Conservation (phyloP, 2,888 invertebrate species). For the Acleris sparsana region DNA sequence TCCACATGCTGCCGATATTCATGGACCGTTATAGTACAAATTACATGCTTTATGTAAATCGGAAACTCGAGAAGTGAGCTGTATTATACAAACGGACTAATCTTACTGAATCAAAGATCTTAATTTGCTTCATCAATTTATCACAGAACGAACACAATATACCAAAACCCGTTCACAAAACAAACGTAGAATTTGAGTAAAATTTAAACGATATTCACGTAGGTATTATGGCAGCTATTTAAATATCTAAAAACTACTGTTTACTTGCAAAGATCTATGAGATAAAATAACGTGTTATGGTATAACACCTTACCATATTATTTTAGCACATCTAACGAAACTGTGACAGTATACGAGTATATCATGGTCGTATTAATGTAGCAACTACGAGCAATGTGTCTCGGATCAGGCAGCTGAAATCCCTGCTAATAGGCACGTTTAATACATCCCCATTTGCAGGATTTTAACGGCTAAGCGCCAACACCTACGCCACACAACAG, state of each 20-base stretch:
- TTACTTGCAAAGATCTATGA: no score
- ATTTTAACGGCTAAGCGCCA: not conserved
- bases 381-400: no score
- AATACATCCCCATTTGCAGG: not conserved
- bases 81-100: not conserved
- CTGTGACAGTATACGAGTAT: no score
- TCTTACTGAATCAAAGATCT: not conserved
- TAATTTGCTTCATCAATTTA: not conserved
- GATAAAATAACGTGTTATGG: no score
- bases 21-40: slow-evolving; percentile 15
- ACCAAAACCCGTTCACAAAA: not conserved
- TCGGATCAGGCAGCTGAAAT: no score
- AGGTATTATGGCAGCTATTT: no score
- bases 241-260: no score
- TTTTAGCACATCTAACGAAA: no score
- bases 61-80: slow-evolving; percentile 5
- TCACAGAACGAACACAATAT: no score
- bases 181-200: not conserved
- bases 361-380: no score
- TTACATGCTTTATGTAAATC: not conserved
- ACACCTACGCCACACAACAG: slow-evolving; percentile 5
- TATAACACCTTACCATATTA: no score
- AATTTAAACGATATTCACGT: not conserved
- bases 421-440: no score
- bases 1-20: slow-evolving; percentile 23